Conservation (phyloP, 1,140 invertebrate genomes). For the Microplitis mediator region DNA sequence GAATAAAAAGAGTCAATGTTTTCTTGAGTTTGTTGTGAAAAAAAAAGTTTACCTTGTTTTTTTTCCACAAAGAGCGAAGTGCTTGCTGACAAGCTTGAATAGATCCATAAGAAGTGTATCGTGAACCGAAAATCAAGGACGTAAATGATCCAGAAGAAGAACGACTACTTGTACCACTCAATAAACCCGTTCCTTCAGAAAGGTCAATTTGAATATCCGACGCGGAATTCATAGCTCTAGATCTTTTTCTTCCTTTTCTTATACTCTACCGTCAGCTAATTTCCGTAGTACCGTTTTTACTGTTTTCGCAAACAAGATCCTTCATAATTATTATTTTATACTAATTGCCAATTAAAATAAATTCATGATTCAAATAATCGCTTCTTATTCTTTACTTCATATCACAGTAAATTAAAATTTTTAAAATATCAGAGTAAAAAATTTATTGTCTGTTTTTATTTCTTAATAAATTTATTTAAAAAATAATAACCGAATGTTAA, state of each 20-base stretch:
- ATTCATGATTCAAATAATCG: too few species aligned
- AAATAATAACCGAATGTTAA: too few species aligned
- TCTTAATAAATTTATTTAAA: too few species aligned
- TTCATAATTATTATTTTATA: not conserved
- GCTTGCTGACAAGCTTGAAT: conserved; percentile 45
- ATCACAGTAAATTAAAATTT: too few species aligned
- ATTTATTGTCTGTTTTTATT: too few species aligned
- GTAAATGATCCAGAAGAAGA: conserved; percentile 19
- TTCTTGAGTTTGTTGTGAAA: not conserved
- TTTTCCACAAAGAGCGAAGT: conserved; percentile 51
- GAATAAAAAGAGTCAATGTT: too few species aligned
- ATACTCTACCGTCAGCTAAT: conserved; percentile 1
- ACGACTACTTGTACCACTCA: conserved; percentile 7
- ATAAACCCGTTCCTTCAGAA: conserved; percentile 19
- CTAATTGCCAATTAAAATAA: not conserved
- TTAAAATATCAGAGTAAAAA: too few species aligned
- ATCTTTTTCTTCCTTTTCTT: not conserved
- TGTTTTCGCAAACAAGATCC: not conserved
- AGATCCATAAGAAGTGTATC: conserved; percentile 48
- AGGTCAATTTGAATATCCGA: conserved; percentile 18
- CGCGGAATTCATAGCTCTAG: conserved; percentile 3
- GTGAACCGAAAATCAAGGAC: conserved; percentile 20
- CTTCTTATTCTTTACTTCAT: too few species aligned
- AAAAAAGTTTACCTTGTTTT: conserved; percentile 47
- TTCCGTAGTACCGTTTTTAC: not conserved